Base-by-base conservation (phyloP, 2,888 invertebrate genomes). In the Abrostola tripartita region DNA sequence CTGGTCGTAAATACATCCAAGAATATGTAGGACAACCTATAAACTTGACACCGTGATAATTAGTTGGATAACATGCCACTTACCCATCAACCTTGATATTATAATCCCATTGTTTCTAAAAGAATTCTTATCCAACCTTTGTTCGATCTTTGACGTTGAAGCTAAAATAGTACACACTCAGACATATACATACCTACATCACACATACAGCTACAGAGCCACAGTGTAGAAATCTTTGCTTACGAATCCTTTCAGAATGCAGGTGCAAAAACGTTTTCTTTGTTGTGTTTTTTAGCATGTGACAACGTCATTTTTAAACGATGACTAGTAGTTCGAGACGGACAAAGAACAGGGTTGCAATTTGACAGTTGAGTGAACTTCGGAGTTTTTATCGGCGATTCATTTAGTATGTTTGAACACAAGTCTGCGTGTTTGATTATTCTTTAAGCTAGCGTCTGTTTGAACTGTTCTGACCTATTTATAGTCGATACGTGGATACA, bases 341-440 rank as follows among this genome's bases (percentile, higher is more conserved):
- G 76, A 83, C 82, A 83, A 83, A 84, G 85, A 83, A 76, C 76
- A 76, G 76, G 37, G 40, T 71, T 74, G 76, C 87, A 82, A 78
- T 72, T 79, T 60, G 77, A 74, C 76, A 82, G 86, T 87, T 87
- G 84, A 86, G 57, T 87, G 87, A 87, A 69, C 73, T 73, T 38
- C 6, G n/a, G 12, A 11, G 24, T 40, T 71, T 69, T 68, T 68
- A n/a, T 50, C n/a, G 11, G 24, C 1, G 49, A 37, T 51, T 44
- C 9, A 35, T 51, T 68, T 58, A 49, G 42, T 61, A 37, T 53
- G 51, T 37, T 52, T 42, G 37, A 14, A 24, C 38, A 40, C 56
- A 37, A 55, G 55, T 52, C 47, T 42, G 56, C 41, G 11, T 9
- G 38, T n/a, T 62, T 52, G 52, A 55, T 58, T 59, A 61, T 42